These are phyloP conservation scores for Trematomus loennbergii DNA, from an alignment of 2,113 vertebrate genomes.

Conservation along the genomic window DNA sequence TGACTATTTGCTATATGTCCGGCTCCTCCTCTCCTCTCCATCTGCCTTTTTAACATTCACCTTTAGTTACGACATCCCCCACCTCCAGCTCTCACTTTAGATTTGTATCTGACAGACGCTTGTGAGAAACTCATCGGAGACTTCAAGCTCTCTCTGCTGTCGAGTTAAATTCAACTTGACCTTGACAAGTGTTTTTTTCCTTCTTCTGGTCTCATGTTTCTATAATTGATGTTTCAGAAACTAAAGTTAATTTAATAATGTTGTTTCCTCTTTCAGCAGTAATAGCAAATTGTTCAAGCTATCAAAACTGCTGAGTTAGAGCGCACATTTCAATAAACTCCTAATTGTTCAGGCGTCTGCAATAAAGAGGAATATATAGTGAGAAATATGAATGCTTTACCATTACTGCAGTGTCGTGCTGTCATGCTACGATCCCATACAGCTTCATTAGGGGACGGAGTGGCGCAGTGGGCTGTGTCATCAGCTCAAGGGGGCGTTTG, in stretches of 20 bases:
- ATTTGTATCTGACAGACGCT: slow-evolving; percentile 5
- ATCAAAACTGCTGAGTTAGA: slow-evolving; percentile 17
- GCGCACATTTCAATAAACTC: slow-evolving; percentile 26
- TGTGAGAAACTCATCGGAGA: background rate
- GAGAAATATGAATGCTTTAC: background rate
- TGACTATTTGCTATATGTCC: slow-evolving; percentile 14
- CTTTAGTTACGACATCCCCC: slow-evolving; percentile 13
- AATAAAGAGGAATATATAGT: slow-evolving; percentile 2
- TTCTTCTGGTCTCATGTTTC: background rate
- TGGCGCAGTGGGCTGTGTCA: too few species aligned
- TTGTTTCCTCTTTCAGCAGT: slow-evolving; percentile 15
- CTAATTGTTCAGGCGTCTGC: slow-evolving; percentile 16
- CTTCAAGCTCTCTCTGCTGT: background rate
- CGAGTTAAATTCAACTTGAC: background rate
- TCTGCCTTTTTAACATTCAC: background rate
- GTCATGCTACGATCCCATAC: background rate
- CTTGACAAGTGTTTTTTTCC: slow-evolving; percentile 4
- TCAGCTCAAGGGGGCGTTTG: too few species aligned
- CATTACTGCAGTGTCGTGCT: background rate
- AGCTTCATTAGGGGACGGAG: background rate
- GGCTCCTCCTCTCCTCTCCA: slow-evolving; percentile 19
- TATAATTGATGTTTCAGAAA: slow-evolving; percentile 5
- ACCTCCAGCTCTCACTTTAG: slow-evolving; percentile 1
- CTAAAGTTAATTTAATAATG: slow-evolving; percentile 30
- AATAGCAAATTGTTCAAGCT: slow-evolving; percentile 17